Conservation (phyloP, 2,113 vertebrate species). For the Cebus imitator region DNA sequence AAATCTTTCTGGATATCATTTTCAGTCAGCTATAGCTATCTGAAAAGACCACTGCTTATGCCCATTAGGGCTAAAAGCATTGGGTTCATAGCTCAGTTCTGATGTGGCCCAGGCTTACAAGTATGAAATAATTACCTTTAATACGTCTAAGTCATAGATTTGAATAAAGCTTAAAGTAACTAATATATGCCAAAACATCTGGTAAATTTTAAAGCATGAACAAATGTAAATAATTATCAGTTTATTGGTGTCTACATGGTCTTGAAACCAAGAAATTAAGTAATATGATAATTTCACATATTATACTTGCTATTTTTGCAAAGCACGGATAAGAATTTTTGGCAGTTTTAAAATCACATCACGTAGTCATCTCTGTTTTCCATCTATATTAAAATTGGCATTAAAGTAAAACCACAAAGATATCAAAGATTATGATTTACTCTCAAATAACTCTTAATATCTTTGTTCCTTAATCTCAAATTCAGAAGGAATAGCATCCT, state of each 20-base stretch:
- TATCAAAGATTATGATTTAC: not conserved
- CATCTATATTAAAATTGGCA: not conserved
- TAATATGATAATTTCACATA: not conserved
- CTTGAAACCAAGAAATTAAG: not conserved
- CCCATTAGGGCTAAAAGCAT: not conserved
- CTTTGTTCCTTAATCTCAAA: conserved; percentile 1
- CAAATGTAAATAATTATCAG: not conserved
- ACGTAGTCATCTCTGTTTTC: not conserved
- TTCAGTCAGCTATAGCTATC: not conserved
- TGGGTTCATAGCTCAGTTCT: not conserved
- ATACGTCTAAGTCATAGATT: not conserved
- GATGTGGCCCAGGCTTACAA: not conserved
- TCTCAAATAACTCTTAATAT: not conserved
- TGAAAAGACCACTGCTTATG: not conserved
- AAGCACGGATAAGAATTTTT: not conserved
- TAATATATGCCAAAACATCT: not conserved
- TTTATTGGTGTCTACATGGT: not conserved
- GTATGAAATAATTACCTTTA: not conserved
- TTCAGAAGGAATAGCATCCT: not conserved
- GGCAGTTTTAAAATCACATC: not conserved
- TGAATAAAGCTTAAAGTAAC: not conserved
- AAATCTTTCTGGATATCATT: not conserved
- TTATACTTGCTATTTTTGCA: not conserved
- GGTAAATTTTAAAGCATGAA: not conserved
- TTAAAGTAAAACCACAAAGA: not conserved